These are phyloP conservation scores for Anseranas semipalmata DNA, from an alignment of 2,113 vertebrate genomes.

Conservation along the genomic window DNA sequence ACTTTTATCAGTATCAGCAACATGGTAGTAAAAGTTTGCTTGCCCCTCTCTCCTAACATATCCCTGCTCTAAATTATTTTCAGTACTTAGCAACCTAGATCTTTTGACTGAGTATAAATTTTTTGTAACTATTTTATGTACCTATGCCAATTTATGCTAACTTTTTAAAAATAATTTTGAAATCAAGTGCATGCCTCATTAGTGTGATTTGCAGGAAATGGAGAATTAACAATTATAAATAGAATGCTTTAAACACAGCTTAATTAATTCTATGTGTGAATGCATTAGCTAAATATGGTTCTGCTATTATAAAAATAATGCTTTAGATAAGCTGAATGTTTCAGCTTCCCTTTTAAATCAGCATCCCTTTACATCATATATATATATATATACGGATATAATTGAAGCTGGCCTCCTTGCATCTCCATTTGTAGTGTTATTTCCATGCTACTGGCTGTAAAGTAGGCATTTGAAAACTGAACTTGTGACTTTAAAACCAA, in stretches of 20 bases:
- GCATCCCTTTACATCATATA: not conserved
- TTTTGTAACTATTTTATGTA: not conserved
- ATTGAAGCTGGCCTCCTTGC: not conserved
- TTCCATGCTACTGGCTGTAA: not conserved
- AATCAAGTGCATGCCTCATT: not conserved
- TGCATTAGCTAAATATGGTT: not conserved
- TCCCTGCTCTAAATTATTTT: not conserved
- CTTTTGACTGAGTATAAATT: not conserved
- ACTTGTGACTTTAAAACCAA: not conserved
- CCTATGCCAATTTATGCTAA: not conserved
- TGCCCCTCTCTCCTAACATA: not conserved
- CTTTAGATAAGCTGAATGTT: not conserved
- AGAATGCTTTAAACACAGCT: conserved; percentile 36
- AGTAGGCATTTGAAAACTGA: not conserved
- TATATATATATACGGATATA: too few relatives aligned
- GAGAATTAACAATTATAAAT: conserved; percentile 19
- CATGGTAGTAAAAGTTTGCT: not conserved
- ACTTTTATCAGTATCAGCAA: not conserved
- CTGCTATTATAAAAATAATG: not conserved
- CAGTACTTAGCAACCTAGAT: not conserved
- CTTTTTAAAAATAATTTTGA: not conserved
- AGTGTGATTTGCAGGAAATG: conserved; percentile 37
- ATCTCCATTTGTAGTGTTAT: not conserved
- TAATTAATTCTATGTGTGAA: conserved; percentile 34
- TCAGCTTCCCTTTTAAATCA: not conserved